Percentiles rank a stretch among this genome's conserved stretches.
phyloP scores from a whole-genome alignment of 2,113 vertebrate species.

The Puma concolor region DNA sequence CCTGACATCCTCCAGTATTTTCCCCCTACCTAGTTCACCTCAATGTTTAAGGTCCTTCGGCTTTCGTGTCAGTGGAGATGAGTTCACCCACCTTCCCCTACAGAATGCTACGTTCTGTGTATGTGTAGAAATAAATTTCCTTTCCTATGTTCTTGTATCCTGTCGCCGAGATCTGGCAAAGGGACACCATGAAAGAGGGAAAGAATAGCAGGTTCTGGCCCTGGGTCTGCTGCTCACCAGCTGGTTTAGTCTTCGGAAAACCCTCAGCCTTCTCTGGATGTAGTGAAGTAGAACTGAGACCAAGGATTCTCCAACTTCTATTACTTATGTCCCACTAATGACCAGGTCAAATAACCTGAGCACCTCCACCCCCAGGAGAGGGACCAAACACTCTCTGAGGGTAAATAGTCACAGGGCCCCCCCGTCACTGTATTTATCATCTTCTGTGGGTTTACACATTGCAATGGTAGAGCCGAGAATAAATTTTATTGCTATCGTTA shows the following conservation, averaged over 20 bases:
- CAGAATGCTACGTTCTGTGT: background rate
- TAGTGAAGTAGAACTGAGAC: background rate
- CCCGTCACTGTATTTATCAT: background rate
- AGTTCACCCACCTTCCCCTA: background rate
- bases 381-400: background rate
- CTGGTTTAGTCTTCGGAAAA: background rate
- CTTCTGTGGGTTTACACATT: background rate
- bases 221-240: background rate
- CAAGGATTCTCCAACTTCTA: background rate
- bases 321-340: background rate
- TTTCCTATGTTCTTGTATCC: background rate
- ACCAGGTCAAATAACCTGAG: slow-evolving; percentile 22
- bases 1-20: background rate
- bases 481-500: background rate
- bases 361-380: background rate
- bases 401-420: background rate
- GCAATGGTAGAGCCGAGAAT: background rate
- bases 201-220: background rate
- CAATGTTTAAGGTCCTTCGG: background rate
- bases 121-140: background rate
- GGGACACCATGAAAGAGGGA: background rate
- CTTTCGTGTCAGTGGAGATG: background rate
- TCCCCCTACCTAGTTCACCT: background rate
- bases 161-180: background rate
- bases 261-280: background rate